Evolutionary conservation across 2,113 vertebrate genomes (phyloP).

Genomic region (Prionailurus bengalensis): DNA sequence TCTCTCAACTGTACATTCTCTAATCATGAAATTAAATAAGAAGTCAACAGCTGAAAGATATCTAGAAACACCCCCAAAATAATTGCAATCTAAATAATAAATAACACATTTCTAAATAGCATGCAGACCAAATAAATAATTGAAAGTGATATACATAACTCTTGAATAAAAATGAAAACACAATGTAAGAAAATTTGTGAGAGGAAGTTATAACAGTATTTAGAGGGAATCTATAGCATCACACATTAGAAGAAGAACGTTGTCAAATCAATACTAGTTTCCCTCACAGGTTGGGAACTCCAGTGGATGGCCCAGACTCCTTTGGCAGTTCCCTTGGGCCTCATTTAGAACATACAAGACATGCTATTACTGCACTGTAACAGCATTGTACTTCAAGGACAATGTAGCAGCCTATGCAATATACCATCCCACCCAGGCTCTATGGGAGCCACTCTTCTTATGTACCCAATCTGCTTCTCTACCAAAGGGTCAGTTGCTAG

Average conservation of each 20-base stretch:
- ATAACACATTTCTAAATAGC: neutral
- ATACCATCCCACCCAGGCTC: neutral
- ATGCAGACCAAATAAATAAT: neutral
- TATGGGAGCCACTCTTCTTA: neutral
- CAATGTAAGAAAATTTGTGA: neutral
- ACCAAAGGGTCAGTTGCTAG: neutral
- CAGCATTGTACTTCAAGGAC: neutral
- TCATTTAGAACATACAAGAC: neutral
- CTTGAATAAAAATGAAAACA: neutral
- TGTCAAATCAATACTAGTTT: neutral
- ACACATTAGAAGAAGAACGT: neutral
- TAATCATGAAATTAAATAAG: slow-evolving; percentile 7
- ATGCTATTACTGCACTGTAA: neutral
- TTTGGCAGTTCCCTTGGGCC: neutral
- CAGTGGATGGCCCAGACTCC: neutral
- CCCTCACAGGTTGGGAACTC: neutral
- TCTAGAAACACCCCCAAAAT: neutral
- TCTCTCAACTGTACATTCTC: neutral
- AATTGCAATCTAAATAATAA: neutral
- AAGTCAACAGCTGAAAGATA: neutral
- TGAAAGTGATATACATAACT: neutral
- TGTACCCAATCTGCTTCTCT: neutral
- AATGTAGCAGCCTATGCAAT: neutral
- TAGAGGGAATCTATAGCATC: neutral
- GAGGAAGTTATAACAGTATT: neutral